Conservation (phyloP, 2,888 invertebrate species). For the Meliscaeva auricollis region DNA sequence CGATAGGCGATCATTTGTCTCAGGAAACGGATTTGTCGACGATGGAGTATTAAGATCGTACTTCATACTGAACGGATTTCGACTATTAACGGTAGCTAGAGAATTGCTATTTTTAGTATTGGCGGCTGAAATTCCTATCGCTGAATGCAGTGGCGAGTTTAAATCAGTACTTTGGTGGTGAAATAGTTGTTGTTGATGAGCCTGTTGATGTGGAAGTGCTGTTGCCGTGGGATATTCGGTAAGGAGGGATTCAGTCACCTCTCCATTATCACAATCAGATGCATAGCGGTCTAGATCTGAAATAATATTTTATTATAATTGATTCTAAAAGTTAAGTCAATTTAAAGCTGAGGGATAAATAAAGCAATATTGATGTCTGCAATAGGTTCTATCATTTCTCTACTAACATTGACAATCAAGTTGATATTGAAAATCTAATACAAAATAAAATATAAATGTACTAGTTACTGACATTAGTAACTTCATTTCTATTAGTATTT, state of each 20-base stretch:
- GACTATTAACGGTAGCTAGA: slow-evolving; percentile 79
- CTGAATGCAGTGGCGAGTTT: slow-evolving; percentile 79
- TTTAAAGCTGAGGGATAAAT: too few relatives aligned
- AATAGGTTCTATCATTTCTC: too few relatives aligned
- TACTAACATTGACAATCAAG: too few relatives aligned
- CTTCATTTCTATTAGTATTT: too few relatives aligned
- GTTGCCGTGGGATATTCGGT: slow-evolving; percentile 83
- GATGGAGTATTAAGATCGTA: slow-evolving; percentile 79
- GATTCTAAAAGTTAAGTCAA: too few relatives aligned
- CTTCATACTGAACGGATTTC: slow-evolving; percentile 83
- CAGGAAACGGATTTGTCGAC: slow-evolving; percentile 77
- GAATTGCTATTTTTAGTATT: slow-evolving; percentile 78
- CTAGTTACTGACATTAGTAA: too few relatives aligned
- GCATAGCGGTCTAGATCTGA: slow-evolving; percentile 90
- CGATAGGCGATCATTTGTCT: slow-evolving; percentile 78
- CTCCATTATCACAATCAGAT: slow-evolving; percentile 89
- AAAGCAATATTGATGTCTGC: too few relatives aligned
- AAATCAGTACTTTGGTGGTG: slow-evolving; percentile 72
- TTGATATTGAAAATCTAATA: too few relatives aligned
- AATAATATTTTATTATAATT: neutral
- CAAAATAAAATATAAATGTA: too few relatives aligned
- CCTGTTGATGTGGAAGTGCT: slow-evolving; percentile 78
- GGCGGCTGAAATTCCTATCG: slow-evolving; percentile 71
- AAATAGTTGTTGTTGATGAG: slow-evolving; percentile 58
- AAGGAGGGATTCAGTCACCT: slow-evolving; percentile 84